Evolutionary conservation across 2,888 invertebrate species (phyloP).

Genomic region (Nomada fucata): DNA sequence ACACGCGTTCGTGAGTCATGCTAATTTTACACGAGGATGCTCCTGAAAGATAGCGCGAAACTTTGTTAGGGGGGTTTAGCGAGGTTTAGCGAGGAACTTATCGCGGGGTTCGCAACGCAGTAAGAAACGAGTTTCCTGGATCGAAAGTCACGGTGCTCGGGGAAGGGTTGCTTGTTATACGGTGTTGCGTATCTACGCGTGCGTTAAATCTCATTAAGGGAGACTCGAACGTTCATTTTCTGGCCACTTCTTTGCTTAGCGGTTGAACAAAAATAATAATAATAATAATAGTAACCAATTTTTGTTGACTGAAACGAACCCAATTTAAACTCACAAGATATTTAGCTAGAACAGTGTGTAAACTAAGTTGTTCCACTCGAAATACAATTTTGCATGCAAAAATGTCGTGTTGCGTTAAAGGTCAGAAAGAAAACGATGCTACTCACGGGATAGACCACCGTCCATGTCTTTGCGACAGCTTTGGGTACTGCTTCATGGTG

Average conservation of each 20-base stretch:
- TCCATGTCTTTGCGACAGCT: conserved; percentile 15
- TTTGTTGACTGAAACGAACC: neutral
- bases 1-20: neutral
- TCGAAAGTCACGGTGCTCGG: neutral
- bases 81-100: conserved; percentile 10
- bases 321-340: conserved; percentile 21
- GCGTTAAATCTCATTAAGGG: neutral
- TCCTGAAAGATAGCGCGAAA: conserved; percentile 1
- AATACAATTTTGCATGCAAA: too few species aligned
- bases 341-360: too few species aligned
- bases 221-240: neutral
- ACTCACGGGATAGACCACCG: neutral
- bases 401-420: too few species aligned
- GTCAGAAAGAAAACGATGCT: neutral
- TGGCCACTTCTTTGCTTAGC: neutral
- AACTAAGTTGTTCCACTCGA: too few species aligned
- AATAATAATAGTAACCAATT: neutral
- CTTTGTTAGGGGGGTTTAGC: neutral
- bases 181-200: conserved; percentile 4
- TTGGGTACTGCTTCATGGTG: neutral
- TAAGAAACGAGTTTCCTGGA: conserved; percentile 4
- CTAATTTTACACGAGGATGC: conserved; percentile 6
- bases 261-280: neutral
- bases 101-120: conserved; percentile 6
- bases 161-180: neutral